Percentiles rank a stretch among this genome's conserved stretches.
These are phyloP conservation scores for Dufourea novaeangliae DNA, from an alignment of 1,140 invertebrate genomes.

Conservation along the genomic window DNA sequence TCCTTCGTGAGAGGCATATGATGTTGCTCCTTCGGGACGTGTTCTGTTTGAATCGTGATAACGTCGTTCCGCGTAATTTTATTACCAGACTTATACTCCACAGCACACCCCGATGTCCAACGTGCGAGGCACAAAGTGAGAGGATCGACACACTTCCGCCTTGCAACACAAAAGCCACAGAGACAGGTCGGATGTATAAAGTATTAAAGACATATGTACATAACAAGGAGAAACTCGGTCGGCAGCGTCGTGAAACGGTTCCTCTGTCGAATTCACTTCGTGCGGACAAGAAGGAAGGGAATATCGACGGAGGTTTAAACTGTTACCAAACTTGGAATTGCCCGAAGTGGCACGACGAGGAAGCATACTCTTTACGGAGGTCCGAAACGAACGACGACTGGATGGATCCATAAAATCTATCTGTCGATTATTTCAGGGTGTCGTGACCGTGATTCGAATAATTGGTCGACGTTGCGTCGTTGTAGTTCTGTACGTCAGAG, in stretches of 20 bases:
- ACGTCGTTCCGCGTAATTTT: conserved; percentile 3
- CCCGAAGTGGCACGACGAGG: background rate
- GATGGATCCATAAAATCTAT: background rate
- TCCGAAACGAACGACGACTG: too few species aligned
- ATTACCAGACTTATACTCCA: background rate
- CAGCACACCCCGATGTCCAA: background rate
- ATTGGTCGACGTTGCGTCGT: background rate
- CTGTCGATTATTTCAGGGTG: background rate
- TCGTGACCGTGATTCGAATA: background rate
- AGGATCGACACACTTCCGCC: conserved; percentile 49
- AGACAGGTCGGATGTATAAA: conserved; percentile 15
- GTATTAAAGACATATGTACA: conserved; percentile 33
- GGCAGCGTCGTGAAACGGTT: background rate
- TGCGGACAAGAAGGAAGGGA: background rate
- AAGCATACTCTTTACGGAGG: too few species aligned
- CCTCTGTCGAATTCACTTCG: background rate
- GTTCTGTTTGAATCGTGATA: background rate
- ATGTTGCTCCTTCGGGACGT: background rate
- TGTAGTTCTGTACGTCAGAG: background rate
- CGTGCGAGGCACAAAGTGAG: conserved; percentile 35
- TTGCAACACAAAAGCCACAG: conserved; percentile 43
- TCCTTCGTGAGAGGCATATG: background rate
- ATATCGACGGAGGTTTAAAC: background rate
- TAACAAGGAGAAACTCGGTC: conserved; percentile 36
- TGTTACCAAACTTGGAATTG: background rate